phyloP scores from a whole-genome alignment of 2,797 vertebrate species.

The Lepus oiostolus region DNA sequence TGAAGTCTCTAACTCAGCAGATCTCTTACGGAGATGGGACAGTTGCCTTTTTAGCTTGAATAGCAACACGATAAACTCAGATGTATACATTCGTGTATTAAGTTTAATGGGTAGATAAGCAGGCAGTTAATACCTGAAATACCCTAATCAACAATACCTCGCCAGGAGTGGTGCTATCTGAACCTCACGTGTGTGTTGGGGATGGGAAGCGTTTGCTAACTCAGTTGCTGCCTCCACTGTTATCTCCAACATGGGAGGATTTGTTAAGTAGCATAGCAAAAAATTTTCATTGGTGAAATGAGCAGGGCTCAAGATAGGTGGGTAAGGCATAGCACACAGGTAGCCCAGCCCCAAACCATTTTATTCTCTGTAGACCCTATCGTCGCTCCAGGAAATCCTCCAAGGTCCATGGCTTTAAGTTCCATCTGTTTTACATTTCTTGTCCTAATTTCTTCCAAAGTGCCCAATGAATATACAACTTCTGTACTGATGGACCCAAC shows the following conservation, averaged over 20 bases:
- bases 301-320: not conserved
- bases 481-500: not conserved
- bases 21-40: not conserved
- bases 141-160: not conserved
- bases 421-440: not conserved
- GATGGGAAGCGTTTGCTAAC: not conserved
- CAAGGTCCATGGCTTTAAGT: slow-evolving; percentile 31
- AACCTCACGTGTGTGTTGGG: not conserved
- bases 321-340: not conserved
- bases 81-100: not conserved
- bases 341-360: not conserved
- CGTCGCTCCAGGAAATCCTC: not conserved
- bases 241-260: not conserved
- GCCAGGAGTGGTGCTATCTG: not conserved
- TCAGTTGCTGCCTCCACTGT: not conserved
- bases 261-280: slow-evolving; percentile 11
- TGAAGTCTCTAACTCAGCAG: slow-evolving; percentile 16
- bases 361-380: slow-evolving; percentile 20
- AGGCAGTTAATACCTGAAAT: slow-evolving; percentile 5
- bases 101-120: not conserved
- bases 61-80: not conserved
- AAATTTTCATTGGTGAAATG: not conserved
- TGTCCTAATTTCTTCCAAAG: not conserved
- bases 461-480: not conserved
- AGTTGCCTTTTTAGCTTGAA: not conserved